These are phyloP conservation scores for Paraplagusia blochii DNA, from an alignment of 2,113 vertebrate species.

Conservation along the genomic window DNA sequence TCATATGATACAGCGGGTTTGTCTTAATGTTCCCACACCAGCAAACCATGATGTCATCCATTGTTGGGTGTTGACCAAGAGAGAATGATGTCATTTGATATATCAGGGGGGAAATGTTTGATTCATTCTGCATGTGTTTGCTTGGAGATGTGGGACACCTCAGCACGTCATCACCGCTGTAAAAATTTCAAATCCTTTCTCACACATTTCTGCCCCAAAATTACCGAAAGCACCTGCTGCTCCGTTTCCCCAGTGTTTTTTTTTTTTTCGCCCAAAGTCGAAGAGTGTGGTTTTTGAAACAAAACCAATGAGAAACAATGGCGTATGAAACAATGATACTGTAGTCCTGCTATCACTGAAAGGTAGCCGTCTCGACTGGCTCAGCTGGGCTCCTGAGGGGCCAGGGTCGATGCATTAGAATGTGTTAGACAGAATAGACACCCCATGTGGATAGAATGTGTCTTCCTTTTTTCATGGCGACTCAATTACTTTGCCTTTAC, in stretches of 20 bases:
- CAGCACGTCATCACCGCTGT: slow-evolving; percentile 1
- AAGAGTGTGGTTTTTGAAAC: slow-evolving; percentile 19
- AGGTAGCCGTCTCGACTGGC: slow-evolving; percentile 43
- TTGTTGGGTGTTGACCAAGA: slow-evolving; percentile 40
- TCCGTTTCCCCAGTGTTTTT: slow-evolving; percentile 7
- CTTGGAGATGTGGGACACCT: background rate
- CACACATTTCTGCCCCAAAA: slow-evolving; percentile 9
- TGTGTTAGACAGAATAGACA: slow-evolving; percentile 46
- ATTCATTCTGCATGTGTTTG: slow-evolving; percentile 40
- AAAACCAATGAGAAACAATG: slow-evolving; percentile 15
- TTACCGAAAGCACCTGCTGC: background rate
- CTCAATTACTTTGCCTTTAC: slow-evolving; percentile 54
- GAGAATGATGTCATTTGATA: slow-evolving; percentile 54
- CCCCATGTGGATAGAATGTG: slow-evolving; percentile 17
- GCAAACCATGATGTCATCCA: slow-evolving; percentile 44
- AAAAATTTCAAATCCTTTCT: slow-evolving; percentile 24
- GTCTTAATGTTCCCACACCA: slow-evolving; percentile 35
- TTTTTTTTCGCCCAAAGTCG: slow-evolving; percentile 10
- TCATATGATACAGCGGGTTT: slow-evolving; percentile 43
- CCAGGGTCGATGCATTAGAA: slow-evolving; percentile 33
- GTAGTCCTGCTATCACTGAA: slow-evolving; percentile 25
- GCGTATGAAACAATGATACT: slow-evolving; percentile 22
- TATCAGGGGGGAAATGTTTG: slow-evolving; percentile 12
- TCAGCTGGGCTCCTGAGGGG: slow-evolving; percentile 35
- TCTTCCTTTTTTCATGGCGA: slow-evolving; percentile 31